Conservation (phyloP, 2,113 vertebrate species). For the Tautogolabrus adspersus region DNA sequence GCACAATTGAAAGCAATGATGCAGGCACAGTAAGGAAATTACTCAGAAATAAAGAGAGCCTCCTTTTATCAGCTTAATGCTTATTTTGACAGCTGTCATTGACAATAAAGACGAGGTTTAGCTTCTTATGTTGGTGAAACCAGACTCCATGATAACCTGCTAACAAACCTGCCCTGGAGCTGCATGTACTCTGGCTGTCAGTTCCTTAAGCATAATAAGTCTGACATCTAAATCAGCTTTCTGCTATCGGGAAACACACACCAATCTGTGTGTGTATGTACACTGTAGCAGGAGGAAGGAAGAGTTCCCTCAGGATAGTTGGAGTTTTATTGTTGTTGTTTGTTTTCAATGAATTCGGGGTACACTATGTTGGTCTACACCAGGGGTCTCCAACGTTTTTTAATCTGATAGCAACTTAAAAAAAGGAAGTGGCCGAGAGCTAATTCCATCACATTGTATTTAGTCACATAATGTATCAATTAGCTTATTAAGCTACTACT, state of each 20-base stretch:
- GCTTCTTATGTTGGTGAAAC: neutral
- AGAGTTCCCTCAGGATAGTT: no score
- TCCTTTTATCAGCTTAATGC: neutral
- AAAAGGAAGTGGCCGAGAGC: no score
- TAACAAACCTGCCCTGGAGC: conserved; percentile 1
- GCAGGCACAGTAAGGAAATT: neutral
- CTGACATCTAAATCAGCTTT: neutral
- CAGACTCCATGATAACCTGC: neutral
- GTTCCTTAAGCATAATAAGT: neutral
- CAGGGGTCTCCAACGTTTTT: no score
- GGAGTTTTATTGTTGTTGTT: no score
- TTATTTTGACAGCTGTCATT: neutral
- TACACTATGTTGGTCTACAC: no score
- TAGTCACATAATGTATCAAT: no score
- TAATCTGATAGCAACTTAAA: no score
- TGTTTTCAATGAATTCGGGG: no score
- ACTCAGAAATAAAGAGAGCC: neutral
- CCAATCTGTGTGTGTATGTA: neutral
- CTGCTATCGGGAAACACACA: neutral
- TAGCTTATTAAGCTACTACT: no score
- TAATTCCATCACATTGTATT: no score
- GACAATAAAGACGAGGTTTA: neutral
- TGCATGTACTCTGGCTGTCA: neutral
- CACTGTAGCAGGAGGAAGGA: neutral
- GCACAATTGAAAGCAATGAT: neutral